These are phyloP conservation scores for Scaptomyza cyrtandrae DNA, from an alignment of 2,888 invertebrate species.

Conservation along the genomic window DNA sequence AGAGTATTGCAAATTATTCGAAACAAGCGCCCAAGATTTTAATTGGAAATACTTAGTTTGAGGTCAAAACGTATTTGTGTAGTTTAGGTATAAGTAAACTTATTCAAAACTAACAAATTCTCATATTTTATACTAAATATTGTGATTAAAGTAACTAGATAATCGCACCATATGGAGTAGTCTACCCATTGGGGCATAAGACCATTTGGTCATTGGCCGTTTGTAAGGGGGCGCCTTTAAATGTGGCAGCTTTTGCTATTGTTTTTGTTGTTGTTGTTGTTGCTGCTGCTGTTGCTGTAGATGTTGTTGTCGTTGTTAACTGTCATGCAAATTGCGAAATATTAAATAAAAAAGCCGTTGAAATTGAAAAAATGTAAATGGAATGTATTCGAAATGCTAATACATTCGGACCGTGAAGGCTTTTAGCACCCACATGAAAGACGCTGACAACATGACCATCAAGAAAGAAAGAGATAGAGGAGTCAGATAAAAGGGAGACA, in stretches of 20 bases:
- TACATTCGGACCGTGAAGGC: constrained; percentile 48
- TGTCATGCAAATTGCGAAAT: constrained; percentile 73
- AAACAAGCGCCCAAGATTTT: no score
- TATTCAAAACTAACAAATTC: no score
- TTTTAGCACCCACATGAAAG: constrained; percentile 37
- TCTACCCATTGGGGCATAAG: constrained; percentile 8
- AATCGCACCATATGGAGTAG: constrained; percentile 34
- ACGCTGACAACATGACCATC: constrained; percentile 29
- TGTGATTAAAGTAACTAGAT: not conserved
- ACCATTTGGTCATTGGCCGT: constrained; percentile 25
- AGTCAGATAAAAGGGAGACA: not conserved
- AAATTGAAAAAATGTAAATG: constrained; percentile 77
- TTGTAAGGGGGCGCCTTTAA: constrained; percentile 8
- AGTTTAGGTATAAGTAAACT: no score
- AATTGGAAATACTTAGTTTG: no score
- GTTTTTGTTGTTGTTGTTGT: no score
- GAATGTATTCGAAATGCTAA: constrained; percentile 74
- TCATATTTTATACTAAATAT: no score
- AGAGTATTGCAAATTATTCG: no score
- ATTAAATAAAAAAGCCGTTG: constrained; percentile 65
- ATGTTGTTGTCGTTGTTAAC: constrained; percentile 10
- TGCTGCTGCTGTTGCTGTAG: not conserved
- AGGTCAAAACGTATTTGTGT: no score
- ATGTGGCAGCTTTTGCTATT: constrained; percentile 9
- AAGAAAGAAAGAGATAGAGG: not conserved